Conservation (phyloP, 2,797 vertebrate genomes). For the Synanceia verrucosa region DNA sequence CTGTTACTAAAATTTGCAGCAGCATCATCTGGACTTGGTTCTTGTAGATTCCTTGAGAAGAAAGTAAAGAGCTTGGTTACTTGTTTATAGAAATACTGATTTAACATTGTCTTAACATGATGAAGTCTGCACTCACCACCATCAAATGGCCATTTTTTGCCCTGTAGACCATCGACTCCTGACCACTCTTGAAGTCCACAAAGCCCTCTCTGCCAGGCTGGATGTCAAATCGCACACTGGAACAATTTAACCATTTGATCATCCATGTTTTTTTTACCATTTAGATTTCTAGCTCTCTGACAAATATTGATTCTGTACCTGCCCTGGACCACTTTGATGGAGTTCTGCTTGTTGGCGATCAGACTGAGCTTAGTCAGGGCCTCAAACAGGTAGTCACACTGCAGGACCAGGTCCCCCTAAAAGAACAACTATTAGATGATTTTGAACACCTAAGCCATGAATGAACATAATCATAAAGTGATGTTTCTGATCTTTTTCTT, state of each 20-base stretch:
- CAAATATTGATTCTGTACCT: slow-evolving; percentile 79
- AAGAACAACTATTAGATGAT: neutral
- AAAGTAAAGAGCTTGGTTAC: neutral
- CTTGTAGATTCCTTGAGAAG: slow-evolving; percentile 73
- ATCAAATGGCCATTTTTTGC: slow-evolving; percentile 92
- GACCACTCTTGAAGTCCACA: slow-evolving; percentile 90
- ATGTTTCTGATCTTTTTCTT: neutral
- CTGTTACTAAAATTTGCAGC: slow-evolving; percentile 24
- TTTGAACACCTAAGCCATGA: neutral
- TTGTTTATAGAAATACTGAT: neutral
- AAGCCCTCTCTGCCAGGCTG: slow-evolving; percentile 91
- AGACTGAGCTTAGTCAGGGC: slow-evolving; percentile 86
- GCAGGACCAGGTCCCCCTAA: slow-evolving; percentile 91
- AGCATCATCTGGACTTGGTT: slow-evolving; percentile 71
- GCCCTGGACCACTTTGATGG: slow-evolving; percentile 86
- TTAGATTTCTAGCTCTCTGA: neutral
- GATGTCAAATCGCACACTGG: slow-evolving; percentile 90
- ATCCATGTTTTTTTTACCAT: neutral
- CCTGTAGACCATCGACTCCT: slow-evolving; percentile 90
- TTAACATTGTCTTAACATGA: neutral
- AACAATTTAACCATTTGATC: neutral
- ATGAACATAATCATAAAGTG: neutral
- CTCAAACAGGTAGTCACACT: slow-evolving; percentile 91
- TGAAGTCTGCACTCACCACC: slow-evolving; percentile 87
- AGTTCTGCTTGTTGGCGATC: slow-evolving; percentile 83